Conservation (phyloP, 2,113 vertebrate species). For the Tachysurus fulvidraco region DNA sequence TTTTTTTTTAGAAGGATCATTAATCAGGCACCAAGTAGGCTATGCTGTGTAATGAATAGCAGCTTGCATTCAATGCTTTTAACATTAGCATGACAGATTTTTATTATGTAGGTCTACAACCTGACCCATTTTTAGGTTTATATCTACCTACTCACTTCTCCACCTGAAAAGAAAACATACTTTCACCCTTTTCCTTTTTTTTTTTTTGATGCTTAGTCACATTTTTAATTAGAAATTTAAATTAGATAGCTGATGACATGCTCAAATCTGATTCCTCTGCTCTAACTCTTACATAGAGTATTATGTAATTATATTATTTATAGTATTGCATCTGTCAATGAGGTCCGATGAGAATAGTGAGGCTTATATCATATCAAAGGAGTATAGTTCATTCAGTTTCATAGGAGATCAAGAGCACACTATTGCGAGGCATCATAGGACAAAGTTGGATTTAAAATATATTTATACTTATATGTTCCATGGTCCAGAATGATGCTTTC, state of each 20-base stretch:
- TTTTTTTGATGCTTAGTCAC: background rate
- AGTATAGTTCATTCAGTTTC: background rate
- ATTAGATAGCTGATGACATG: background rate
- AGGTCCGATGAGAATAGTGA: background rate
- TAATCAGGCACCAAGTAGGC: slow-evolving; percentile 15
- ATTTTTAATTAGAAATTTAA: slow-evolving; percentile 2
- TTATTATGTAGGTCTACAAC: slow-evolving; percentile 8
- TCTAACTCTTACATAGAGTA: background rate
- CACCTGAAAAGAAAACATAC: background rate
- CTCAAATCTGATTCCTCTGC: background rate
- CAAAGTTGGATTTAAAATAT: background rate
- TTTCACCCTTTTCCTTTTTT: background rate
- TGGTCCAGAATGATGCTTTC: background rate
- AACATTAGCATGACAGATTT: slow-evolving; percentile 7
- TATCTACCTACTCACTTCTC: background rate
- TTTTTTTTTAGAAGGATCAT: slow-evolving; percentile 29
- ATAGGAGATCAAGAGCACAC: background rate
- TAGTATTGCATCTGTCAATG: background rate
- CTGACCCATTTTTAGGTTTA: background rate
- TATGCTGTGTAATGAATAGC: background rate
- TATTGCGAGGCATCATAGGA: background rate
- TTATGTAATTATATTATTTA: background rate
- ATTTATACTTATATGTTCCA: background rate
- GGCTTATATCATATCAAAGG: background rate
- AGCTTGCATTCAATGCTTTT: background rate